Evolutionary conservation across 1,140 invertebrate species (phyloP), one percentile per base, ranked within the genome.

Genomic region (Procambarus clarkii): DNA sequence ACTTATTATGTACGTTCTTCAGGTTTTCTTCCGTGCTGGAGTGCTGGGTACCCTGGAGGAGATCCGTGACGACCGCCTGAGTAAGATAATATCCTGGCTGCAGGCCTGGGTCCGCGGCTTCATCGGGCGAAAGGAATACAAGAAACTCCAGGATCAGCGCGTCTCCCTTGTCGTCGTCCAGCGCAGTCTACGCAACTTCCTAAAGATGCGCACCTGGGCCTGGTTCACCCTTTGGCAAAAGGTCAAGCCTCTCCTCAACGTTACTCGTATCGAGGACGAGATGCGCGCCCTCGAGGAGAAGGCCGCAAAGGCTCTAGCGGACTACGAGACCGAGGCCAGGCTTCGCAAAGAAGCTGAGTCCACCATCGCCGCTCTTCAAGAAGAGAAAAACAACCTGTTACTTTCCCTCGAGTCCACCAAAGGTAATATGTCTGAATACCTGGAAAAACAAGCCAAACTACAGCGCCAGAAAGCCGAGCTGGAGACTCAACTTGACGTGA

Each of bases 1-100:
- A 54, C 13, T 54, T 54, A 54, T 64, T 18, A 64, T 64, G 13
- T 64, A 18, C 8, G 7, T 21, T 18, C 18, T 21, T 64, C 95
- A 99, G 98, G 98, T 99, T 94, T 99, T 99, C 97, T 99, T 99
- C 98, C 98, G 99, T 94, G 99, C 99, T 94, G 99, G 99, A 97
- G 98, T 99, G 94, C 95, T 99, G 96, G 99, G 99, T 98, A 98
- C 98, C 95, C 98, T 99, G 97, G 99, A 99, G 96, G 99, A 99
- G 95, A 96, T 99, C 95, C 98, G 99, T 97, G 99, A 99, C 95
- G 99, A 99, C 94, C 98, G 98, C 95, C 96, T 99, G 87, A 96
- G 97, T 95, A 99, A 98, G 95, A 99, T 99, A 94, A 97, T 99
- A 94, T 98, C 98, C 93, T 99, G 98, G 98, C 97, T 99, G 96